These are phyloP conservation scores for Asobara japonica DNA, from an alignment of 1,140 invertebrate species.

Conservation along the genomic window DNA sequence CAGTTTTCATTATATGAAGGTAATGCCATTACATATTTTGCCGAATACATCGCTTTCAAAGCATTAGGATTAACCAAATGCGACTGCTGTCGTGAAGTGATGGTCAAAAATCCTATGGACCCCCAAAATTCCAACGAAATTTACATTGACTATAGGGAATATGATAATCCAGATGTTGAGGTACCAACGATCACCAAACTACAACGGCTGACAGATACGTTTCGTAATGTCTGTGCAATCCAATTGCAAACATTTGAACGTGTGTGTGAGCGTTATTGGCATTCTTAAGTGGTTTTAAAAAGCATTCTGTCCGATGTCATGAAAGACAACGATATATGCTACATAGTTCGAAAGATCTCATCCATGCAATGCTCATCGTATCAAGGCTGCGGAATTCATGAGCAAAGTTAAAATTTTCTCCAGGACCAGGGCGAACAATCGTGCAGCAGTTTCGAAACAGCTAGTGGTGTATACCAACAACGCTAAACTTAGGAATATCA, in stretches of 20 bases:
- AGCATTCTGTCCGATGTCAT: background rate
- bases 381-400: too few relatives aligned
- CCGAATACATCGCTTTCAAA: background rate
- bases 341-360: too few relatives aligned
- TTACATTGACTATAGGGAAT: conserved; percentile 6
- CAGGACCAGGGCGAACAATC: too few relatives aligned
- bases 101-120: background rate
- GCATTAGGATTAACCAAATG: background rate
- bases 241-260: background rate
- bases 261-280: background rate
- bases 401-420: too few relatives aligned
- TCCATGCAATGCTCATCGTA: too few relatives aligned
- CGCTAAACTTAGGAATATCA: too few relatives aligned
- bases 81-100: background rate
- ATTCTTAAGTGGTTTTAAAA: background rate
- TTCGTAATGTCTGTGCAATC: background rate
- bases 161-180: background rate
- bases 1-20: background rate
- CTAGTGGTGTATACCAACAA: too few relatives aligned
- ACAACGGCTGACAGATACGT: background rate
- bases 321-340: background rate
- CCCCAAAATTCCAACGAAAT: background rate
- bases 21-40: background rate
- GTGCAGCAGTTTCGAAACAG: too few relatives aligned
- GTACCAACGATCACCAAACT: background rate